phyloP scores from a whole-genome alignment of 2,888 invertebrate genomes.

The Orthosia gracilis region DNA sequence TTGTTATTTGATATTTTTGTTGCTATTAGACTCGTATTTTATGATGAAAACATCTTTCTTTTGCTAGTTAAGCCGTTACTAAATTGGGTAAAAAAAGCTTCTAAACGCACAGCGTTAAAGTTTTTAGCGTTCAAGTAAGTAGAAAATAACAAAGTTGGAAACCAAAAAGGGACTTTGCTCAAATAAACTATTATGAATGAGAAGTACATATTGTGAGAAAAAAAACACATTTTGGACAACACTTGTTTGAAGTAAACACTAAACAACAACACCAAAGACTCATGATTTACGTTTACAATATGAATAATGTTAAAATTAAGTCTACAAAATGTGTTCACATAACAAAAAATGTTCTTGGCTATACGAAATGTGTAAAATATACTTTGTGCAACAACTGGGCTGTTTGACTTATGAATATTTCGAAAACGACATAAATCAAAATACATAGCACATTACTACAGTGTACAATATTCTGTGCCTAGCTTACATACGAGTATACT shows the following conservation, averaged over 20 bases:
- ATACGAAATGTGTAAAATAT: slow-evolving; percentile 8
- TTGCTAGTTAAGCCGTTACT: too few species aligned
- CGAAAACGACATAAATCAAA: background rate
- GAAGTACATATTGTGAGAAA: background rate
- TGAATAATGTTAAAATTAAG: slow-evolving; percentile 10
- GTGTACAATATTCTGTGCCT: slow-evolving; percentile 1
- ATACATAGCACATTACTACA: background rate
- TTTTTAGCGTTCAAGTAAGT: too few species aligned
- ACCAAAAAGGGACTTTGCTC: too few species aligned
- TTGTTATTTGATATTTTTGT: too few species aligned
- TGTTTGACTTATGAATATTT: background rate
- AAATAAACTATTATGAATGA: background rate
- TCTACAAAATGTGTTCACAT: slow-evolving; percentile 11
- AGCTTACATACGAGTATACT: background rate
- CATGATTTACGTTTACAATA: slow-evolving; percentile 26
- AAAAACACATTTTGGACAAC: background rate
- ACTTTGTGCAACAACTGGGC: background rate
- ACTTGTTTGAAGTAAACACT: slow-evolving; percentile 2
- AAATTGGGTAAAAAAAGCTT: too few species aligned
- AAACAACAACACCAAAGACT: background rate
- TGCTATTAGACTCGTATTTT: too few species aligned
- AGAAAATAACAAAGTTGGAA: too few species aligned
- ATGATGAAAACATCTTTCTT: too few species aligned
- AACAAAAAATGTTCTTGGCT: slow-evolving; percentile 16
- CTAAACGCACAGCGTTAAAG: too few species aligned